Conservation (phyloP, 2,888 invertebrate genomes). For the Rhopalosiphum nymphaeae region DNA sequence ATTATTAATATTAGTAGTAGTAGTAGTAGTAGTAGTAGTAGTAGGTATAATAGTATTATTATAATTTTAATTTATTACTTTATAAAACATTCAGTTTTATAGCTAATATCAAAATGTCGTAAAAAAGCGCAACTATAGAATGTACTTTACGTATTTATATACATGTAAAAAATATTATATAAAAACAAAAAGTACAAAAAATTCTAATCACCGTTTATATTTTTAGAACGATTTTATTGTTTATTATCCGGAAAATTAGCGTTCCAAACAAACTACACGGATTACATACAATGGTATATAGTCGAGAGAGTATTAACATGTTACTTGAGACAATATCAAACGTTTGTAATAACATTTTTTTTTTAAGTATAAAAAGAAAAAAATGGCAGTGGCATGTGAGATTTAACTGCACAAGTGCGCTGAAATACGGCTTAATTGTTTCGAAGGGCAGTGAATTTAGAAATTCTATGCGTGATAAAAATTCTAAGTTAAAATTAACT, state of each 20-base stretch:
- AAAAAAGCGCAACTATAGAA: constrained; percentile 38
- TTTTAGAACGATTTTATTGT: not conserved
- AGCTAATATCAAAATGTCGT: constrained; percentile 43
- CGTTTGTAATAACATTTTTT: constrained; percentile 4
- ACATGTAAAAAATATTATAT: constrained; percentile 20
- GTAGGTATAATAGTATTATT: not conserved
- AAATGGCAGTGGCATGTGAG: constrained; percentile 58
- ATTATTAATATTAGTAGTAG: not conserved
- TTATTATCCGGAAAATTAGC: not conserved
- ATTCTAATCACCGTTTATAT: not conserved
- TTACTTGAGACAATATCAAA: constrained; percentile 33
- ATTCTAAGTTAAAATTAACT: constrained; percentile 38
- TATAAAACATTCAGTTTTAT: not conserved
- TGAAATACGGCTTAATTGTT: constrained; percentile 43
- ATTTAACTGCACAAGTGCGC: constrained; percentile 37
- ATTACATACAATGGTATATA: constrained; percentile 15
- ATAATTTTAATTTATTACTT: not conserved
- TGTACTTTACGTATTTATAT: constrained; percentile 25
- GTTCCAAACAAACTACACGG: constrained; percentile 10
- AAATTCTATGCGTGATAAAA: constrained; percentile 43
- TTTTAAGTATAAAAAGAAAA: constrained; percentile 52
- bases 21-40: constrained; percentile 5
- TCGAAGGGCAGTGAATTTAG: constrained; percentile 46
- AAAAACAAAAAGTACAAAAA: constrained; percentile 40
- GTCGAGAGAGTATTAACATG: not conserved